Evolutionary conservation across 2,113 vertebrate genomes (phyloP).

Genomic region (Camelus bactrianus): DNA sequence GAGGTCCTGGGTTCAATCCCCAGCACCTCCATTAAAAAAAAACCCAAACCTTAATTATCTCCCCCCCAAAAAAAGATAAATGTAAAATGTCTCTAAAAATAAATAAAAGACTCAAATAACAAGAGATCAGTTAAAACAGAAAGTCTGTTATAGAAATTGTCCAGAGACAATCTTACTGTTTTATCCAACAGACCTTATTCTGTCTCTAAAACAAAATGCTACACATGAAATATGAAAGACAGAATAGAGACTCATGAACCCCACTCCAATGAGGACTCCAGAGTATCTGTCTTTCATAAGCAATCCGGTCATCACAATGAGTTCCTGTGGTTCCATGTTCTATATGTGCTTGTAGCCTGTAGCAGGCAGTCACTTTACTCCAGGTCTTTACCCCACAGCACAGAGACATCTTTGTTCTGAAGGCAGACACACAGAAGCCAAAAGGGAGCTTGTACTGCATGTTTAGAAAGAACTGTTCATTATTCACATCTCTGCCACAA

Average conservation of each 20-base stretch:
- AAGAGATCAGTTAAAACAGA: not conserved
- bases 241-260: not conserved
- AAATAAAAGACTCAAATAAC: constrained; percentile 10
- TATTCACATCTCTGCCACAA: constrained; percentile 75
- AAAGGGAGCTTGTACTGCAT: constrained; percentile 47
- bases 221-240: not conserved
- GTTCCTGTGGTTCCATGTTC: not conserved
- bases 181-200: constrained; percentile 7
- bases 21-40: too few species aligned
- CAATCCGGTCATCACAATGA: not conserved
- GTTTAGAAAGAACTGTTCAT: constrained; percentile 66
- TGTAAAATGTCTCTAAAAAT: not conserved
- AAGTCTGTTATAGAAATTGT: not conserved
- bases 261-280: not conserved
- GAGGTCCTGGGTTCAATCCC: too few species aligned
- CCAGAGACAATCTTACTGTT: not conserved
- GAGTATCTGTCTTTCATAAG: not conserved
- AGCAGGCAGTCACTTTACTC: not conserved
- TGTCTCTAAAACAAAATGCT: constrained; percentile 33
- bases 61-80: too few species aligned
- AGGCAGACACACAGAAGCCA: constrained; percentile 57
- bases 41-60: too few species aligned
- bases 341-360: not conserved
- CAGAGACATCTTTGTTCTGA: constrained; percentile 82
- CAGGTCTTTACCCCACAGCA: constrained; percentile 12